Evolutionary conservation across 1,140 invertebrate species (phyloP).

Genomic region (Trichonephila clavata): DNA sequence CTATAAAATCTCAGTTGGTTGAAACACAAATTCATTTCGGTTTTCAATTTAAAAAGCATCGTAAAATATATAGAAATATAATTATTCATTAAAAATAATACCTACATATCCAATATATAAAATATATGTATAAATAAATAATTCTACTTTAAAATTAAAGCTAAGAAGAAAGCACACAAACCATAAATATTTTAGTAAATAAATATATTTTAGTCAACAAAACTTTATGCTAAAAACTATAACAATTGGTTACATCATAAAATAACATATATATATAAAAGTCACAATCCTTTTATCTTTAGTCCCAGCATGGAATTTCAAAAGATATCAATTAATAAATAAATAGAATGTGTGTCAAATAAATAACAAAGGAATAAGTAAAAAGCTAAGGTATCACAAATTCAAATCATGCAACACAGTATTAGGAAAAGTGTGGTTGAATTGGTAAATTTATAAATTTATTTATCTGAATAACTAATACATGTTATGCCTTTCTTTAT

Average conservation of each 20-base stretch:
- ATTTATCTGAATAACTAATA: no score
- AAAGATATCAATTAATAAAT: background rate
- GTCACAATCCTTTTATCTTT: background rate
- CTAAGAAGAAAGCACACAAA: background rate
- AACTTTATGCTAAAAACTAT: background rate
- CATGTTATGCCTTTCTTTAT: no score
- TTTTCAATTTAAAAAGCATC: background rate
- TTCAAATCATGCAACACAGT: background rate
- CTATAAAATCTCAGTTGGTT: no score
- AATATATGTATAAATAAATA: slow-evolving; percentile 6
- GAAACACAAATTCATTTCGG: no score
- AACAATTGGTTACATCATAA: background rate
- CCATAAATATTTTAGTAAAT: slow-evolving; percentile 2
- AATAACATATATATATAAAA: background rate
- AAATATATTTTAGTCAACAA: slow-evolving; percentile 16
- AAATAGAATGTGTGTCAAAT: background rate
- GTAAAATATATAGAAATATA: background rate
- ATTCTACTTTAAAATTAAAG: background rate
- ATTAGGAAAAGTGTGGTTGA: no score
- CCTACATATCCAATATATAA: background rate
- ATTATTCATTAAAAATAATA: background rate
- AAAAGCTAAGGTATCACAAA: background rate
- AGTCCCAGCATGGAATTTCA: background rate
- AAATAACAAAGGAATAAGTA: background rate
- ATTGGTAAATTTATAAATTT: no score